Evolutionary conservation across 2,113 vertebrate genomes (phyloP).

Genomic region (human): DNA sequence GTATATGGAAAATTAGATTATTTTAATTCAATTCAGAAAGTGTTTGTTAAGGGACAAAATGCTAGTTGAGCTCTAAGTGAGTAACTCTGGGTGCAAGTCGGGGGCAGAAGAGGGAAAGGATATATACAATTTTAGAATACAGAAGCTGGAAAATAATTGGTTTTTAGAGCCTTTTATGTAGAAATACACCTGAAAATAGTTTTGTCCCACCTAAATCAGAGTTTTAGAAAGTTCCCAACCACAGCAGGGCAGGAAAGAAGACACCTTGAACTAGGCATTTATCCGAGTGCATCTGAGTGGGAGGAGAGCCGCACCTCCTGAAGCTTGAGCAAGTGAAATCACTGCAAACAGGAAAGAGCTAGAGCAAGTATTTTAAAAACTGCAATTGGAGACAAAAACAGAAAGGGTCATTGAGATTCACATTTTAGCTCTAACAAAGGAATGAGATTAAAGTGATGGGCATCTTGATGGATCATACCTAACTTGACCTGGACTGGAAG

Average conservation of each 20-base stretch:
- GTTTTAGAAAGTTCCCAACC: neutral
- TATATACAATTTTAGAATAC: neutral
- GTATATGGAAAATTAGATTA: neutral
- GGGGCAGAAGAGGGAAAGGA: neutral
- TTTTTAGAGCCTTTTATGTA: neutral
- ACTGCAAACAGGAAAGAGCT: neutral
- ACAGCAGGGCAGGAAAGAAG: neutral
- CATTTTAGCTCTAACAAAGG: neutral
- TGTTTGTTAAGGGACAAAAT: neutral
- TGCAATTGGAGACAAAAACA: neutral
- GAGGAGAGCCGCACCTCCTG: neutral
- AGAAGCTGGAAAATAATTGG: neutral
- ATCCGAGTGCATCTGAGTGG: neutral
- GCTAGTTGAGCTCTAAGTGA: neutral
- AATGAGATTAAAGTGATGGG: neutral
- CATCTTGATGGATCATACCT: neutral
- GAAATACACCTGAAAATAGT: neutral
- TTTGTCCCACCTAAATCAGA: neutral
- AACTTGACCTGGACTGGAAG: neutral
- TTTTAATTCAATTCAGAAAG: neutral
- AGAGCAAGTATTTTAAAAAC: slow-evolving; percentile 22
- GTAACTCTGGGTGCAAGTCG: neutral
- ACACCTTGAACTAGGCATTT: neutral
- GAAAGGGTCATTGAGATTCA: neutral
- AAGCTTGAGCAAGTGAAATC: neutral